phyloP scores from a whole-genome alignment of 2,113 vertebrate species.

The Callocephalon fimbriatum region DNA sequence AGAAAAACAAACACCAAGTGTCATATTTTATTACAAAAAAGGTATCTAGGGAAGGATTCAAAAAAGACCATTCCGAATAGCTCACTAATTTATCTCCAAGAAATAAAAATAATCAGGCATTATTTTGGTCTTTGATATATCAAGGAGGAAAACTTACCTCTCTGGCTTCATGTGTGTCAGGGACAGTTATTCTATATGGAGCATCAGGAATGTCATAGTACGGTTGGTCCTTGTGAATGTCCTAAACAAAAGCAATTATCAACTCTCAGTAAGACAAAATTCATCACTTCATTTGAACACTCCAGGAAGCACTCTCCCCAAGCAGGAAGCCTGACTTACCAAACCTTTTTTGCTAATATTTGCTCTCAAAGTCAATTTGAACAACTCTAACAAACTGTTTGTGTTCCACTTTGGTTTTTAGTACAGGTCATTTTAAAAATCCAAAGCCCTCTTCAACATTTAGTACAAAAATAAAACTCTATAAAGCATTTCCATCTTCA shows the following conservation, averaged over 20 bases:
- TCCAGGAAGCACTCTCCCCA: neutral
- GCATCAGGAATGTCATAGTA: slow-evolving; percentile 95
- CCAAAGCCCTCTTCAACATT: neutral
- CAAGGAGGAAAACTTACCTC: slow-evolving; percentile 79
- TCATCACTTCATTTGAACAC: neutral
- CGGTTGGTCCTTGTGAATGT: slow-evolving; percentile 97
- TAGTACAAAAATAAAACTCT: neutral
- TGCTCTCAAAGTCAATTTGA: neutral
- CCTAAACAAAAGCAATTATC: slow-evolving; percentile 73
- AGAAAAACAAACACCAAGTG: neutral
- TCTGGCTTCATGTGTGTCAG: slow-evolving; percentile 92
- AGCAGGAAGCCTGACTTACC: neutral
- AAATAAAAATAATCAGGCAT: neutral
- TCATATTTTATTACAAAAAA: neutral
- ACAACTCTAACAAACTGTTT: neutral
- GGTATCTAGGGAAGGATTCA: neutral
- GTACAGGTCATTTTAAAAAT: neutral
- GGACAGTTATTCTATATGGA: slow-evolving; percentile 93
- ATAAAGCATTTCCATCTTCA: neutral
- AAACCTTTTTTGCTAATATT: neutral
- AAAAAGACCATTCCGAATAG: neutral
- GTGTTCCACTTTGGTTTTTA: neutral
- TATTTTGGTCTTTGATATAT: neutral
- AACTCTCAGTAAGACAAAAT: neutral
- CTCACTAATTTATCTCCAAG: neutral